Base-by-base conservation (phyloP, 2,888 invertebrate genomes). In the Eubasilissa splendida region DNA sequence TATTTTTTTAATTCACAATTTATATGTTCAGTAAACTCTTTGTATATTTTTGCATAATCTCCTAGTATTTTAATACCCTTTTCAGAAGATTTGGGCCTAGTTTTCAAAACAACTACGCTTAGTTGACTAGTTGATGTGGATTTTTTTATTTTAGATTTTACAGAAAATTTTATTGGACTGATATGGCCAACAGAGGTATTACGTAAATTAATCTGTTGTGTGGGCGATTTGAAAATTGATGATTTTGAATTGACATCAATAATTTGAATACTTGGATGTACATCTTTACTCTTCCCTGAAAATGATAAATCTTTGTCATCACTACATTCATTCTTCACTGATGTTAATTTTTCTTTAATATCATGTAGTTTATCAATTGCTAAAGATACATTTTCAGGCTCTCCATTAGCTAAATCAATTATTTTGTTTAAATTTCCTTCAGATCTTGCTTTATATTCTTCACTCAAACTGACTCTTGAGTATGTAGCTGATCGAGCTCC, bases 401-500 rank as follows among this genome's bases (percentile, higher is more conserved):
- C 70, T 33, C 83, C 81, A 65, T 83, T 84, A 9, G 84, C 84
- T 22, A 84, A 76, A 76, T 84, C 84, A 52, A 84, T 84, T 52
- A 84, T 83, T 79, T 83, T 83, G 68, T 82, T 56, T 31, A 84
- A 73, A 78, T 84, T 77, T 80, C 77, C 83, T 74, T 70, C 63
- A 22, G 80, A 82, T 74, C 84, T 85, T 54, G 85, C 84, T 84
- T 86, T 86, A 22, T 85, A 85, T 83, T 86, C 85, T 82, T 85
- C 83, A 74, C 87, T 83, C 33, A 85, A 63, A 52, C 71, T 63
- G 10, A 87, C 85, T 80, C 90, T 87, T 22, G 88, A 89, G 81
- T 89, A 85, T 54, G 89, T 90, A 86, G 89, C 87, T 12, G 90
- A 89, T 84, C 85, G 85, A 79, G 89, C 85, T 42, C 88, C 87